These are phyloP conservation scores for Neogale vison DNA, from an alignment of 2,113 vertebrate species.

Conservation along the genomic window DNA sequence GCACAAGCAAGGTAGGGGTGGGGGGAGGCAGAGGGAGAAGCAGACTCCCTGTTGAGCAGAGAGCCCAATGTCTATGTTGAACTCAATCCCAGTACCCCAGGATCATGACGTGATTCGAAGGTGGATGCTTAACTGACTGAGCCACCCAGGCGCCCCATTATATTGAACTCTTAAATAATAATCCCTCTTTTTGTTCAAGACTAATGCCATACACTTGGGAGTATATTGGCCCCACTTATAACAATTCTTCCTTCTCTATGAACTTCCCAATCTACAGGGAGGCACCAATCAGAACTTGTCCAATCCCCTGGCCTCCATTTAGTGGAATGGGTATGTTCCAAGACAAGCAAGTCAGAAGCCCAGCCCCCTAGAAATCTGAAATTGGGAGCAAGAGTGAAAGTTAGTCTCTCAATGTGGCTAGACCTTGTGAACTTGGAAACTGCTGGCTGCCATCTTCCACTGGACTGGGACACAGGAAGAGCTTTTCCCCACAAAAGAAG, in stretches of 20 bases:
- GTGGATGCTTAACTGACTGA: too few relatives aligned
- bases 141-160: background rate
- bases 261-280: background rate
- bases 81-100: too few relatives aligned
- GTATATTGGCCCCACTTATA: background rate
- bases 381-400: background rate
- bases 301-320: background rate
- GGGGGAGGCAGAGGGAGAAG: too few relatives aligned
- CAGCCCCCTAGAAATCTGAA: background rate
- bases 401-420: background rate
- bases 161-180: slow-evolving; percentile 24
- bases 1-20: too few relatives aligned
- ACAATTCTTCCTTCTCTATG: background rate
- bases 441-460: background rate
- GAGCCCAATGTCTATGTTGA: too few relatives aligned
- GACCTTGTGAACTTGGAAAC: background rate
- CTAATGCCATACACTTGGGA: background rate
- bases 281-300: background rate
- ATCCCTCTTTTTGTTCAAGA: background rate
- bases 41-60: too few relatives aligned
- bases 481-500: background rate
- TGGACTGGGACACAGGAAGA: background rate
- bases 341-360: background rate
- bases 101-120: too few relatives aligned
- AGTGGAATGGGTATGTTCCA: background rate